A percentile compares a stretch with the other conserved stretches of the same genome.
Conservation (phyloP, 2,888 invertebrate genomes). For the Plemyria rubiginata region DNA sequence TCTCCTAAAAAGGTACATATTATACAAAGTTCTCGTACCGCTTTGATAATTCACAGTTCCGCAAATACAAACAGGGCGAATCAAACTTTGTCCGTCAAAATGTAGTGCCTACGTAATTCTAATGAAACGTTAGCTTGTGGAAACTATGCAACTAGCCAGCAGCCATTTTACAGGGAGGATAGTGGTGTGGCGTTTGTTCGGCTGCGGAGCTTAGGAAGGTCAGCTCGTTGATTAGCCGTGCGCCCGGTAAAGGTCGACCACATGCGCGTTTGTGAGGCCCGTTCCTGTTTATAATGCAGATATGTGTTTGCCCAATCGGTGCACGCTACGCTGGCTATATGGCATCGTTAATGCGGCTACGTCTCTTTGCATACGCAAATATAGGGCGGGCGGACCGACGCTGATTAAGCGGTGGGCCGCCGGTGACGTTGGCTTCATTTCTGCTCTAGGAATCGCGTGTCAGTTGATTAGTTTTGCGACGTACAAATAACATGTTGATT, state of each 20-base stretch:
- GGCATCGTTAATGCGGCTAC: slow-evolving; percentile 84
- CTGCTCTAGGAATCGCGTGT: slow-evolving; percentile 68
- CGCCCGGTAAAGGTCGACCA: slow-evolving; percentile 81
- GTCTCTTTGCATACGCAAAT: slow-evolving; percentile 86
- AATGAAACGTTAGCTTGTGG: slow-evolving; percentile 44
- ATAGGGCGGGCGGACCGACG: slow-evolving; percentile 81
- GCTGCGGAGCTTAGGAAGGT: slow-evolving; percentile 68
- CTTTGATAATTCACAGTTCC: slow-evolving; percentile 2
- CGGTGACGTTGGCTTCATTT: slow-evolving; percentile 72
- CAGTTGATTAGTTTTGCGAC: slow-evolving; percentile 70
- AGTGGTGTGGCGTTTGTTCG: slow-evolving; percentile 70
- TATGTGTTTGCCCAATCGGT: slow-evolving; percentile 85
- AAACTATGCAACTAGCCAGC: slow-evolving; percentile 46
- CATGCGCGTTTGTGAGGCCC: slow-evolving; percentile 82
- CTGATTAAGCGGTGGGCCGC: slow-evolving; percentile 82
- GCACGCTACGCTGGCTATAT: slow-evolving; percentile 84
- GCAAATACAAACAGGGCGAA: slow-evolving; percentile 12
- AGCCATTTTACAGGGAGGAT: slow-evolving; percentile 57
- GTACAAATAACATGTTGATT: slow-evolving; percentile 44
- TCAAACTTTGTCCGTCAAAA: slow-evolving; percentile 33
- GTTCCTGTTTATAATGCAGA: slow-evolving; percentile 85
- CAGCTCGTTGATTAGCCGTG: slow-evolving; percentile 82
- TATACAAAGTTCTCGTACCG: not conserved
- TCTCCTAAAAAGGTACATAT: not conserved
- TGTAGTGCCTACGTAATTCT: slow-evolving; percentile 37